A percentile compares a stretch with the other conserved stretches of the same genome.
Conservation (phyloP, 2,888 invertebrate species). For the Erebia ligea region DNA sequence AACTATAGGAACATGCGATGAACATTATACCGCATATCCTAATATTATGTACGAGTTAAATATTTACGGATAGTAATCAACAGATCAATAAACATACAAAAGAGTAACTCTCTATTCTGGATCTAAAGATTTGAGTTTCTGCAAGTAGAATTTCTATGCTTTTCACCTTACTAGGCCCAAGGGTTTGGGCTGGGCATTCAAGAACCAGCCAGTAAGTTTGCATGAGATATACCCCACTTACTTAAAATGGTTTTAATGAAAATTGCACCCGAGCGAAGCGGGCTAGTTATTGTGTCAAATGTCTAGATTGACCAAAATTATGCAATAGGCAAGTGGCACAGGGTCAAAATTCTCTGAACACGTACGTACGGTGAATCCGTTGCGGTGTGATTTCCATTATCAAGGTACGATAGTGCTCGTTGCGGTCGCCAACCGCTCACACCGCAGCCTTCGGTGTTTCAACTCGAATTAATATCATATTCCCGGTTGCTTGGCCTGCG, state of each 20-base stretch:
- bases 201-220: too few relatives aligned
- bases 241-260: too few relatives aligned
- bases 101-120: too few relatives aligned
- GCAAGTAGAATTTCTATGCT: too few relatives aligned
- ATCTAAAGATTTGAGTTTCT: too few relatives aligned
- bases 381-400: constrained; percentile 30
- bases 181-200: too few relatives aligned
- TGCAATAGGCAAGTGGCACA: not conserved
- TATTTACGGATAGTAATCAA: too few relatives aligned
- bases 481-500: constrained; percentile 19
- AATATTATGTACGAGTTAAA: too few relatives aligned
- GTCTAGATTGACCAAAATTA: not conserved
- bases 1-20: not conserved
- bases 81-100: too few relatives aligned
- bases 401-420: constrained; percentile 32
- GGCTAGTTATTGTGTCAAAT: not conserved
- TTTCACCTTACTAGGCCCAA: too few relatives aligned
- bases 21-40: not conserved
- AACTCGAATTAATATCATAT: constrained; percentile 54
- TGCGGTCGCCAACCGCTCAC: constrained; percentile 50
- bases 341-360: not conserved
- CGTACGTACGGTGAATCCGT: constrained; percentile 9
- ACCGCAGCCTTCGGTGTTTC: constrained; percentile 55
- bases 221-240: too few relatives aligned
- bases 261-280: not conserved